These are phyloP conservation scores for Agrotis puta DNA, from an alignment of 2,888 invertebrate species.

Conservation along the genomic window DNA sequence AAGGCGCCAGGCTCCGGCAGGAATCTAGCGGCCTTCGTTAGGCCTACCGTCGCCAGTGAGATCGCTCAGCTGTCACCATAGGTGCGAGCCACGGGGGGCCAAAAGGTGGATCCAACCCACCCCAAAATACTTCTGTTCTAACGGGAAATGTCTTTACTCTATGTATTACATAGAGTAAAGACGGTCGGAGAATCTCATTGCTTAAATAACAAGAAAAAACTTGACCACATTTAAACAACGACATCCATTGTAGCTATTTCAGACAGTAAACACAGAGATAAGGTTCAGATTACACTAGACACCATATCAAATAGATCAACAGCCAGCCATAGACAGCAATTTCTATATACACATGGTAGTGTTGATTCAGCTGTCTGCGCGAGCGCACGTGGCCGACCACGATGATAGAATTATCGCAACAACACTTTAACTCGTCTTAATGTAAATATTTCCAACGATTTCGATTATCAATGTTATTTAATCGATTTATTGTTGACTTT, in stretches of 20 bases:
- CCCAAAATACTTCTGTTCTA: too few relatives aligned
- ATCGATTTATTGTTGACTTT: constrained; percentile 32
- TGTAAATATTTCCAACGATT: constrained; percentile 68
- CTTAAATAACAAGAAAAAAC: not conserved
- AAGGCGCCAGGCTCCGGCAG: too few relatives aligned
- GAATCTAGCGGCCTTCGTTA: too few relatives aligned
- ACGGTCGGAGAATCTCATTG: not conserved
- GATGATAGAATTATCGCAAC: constrained; percentile 64
- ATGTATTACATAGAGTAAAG: too few relatives aligned
- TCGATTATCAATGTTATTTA: constrained; percentile 40
- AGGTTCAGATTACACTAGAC: constrained; percentile 31
- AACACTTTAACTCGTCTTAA: constrained; percentile 54
- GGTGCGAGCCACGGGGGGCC: too few relatives aligned
- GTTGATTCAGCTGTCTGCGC: constrained; percentile 73
- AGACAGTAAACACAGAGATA: constrained; percentile 15
- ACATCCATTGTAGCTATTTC: constrained; percentile 19
- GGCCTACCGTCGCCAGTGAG: too few relatives aligned
- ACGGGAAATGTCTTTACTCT: too few relatives aligned
- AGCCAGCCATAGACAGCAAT: constrained; percentile 39
- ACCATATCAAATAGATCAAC: constrained; percentile 22
- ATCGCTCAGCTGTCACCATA: too few relatives aligned
- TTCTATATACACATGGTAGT: constrained; percentile 60
- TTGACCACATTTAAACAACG: constrained; percentile 4
- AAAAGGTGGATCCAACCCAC: too few relatives aligned
- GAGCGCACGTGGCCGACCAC: constrained; percentile 74